Evolutionary conservation across 2,888 invertebrate genomes (phyloP).

Genomic region (Cephus rjabovi): DNA sequence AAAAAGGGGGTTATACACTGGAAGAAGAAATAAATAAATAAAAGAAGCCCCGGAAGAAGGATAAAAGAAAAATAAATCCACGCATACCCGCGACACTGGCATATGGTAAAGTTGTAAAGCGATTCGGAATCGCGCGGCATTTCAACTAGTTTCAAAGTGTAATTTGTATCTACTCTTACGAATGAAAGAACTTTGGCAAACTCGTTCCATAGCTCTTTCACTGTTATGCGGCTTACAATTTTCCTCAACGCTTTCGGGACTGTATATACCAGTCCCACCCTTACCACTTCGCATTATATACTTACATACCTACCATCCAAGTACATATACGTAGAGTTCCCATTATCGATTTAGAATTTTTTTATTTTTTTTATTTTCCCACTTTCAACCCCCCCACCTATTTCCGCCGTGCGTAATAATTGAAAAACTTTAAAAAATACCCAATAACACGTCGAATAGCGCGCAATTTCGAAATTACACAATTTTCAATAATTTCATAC

Average conservation of each 20-base stretch:
- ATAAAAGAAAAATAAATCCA: constrained; percentile 3
- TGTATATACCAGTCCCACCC: neutral
- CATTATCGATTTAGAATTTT: no score
- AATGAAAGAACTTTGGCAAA: constrained; percentile 13
- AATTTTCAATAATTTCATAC: no score
- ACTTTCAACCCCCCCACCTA: no score
- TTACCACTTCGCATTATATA: no score
- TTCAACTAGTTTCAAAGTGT: constrained; percentile 20
- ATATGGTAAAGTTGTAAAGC: constrained; percentile 10
- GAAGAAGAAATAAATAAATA: neutral
- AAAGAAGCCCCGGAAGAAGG: neutral
- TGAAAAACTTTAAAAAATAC: no score
- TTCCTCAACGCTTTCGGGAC: neutral
- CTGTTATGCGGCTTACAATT: constrained; percentile 1
- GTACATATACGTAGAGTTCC: no score
- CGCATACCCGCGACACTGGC: neutral
- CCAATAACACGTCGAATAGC: no score
- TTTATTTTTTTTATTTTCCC: no score
- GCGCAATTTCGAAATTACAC: no score
- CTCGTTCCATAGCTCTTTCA: constrained; percentile 9
- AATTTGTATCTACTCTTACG: constrained; percentile 19
- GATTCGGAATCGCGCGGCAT: constrained; percentile 15
- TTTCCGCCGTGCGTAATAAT: no score
- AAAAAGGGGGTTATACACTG: no score
- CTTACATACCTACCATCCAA: no score